Evolutionary conservation across 2,113 vertebrate genomes (phyloP).

Genomic region (Climacteris rufus): DNA sequence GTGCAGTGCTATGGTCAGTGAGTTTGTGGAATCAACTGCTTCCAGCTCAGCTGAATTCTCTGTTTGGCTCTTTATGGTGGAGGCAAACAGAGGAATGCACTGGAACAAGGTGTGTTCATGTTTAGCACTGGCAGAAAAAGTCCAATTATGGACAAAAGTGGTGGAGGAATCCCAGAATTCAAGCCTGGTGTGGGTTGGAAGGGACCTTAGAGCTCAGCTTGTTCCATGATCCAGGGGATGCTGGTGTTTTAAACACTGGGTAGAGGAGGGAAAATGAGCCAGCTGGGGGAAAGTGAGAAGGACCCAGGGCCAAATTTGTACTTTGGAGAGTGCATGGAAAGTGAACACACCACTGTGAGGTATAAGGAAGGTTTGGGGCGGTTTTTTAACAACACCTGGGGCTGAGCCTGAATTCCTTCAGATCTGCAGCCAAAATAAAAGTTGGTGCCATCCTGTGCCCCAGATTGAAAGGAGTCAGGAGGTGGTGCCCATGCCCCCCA

Average conservation of each 20-base stretch:
- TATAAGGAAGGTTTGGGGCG: neutral
- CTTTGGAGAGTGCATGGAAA: neutral
- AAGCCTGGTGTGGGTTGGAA: neutral
- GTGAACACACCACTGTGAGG: neutral
- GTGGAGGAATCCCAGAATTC: neutral
- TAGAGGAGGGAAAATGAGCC: neutral
- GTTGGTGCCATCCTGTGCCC: neutral
- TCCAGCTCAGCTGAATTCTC: neutral
- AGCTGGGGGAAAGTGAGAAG: neutral
- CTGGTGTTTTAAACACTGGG: neutral
- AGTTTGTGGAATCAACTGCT: neutral
- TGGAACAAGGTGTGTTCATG: neutral
- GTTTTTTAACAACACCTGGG: neutral
- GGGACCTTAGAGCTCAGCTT: neutral
- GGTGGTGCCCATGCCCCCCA: neutral
- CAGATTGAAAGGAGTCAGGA: neutral
- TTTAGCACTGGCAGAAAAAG: neutral
- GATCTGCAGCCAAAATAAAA: neutral
- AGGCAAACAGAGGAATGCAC: accelerated
- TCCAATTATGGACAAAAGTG: neutral
- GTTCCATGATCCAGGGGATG: neutral
- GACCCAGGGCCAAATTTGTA: neutral
- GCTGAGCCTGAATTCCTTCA: neutral
- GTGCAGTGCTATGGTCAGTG: neutral
- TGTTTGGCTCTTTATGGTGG: neutral